Evolutionary conservation across 2,888 invertebrate species (phyloP).

Genomic region (Agonopterix subpropinquella): DNA sequence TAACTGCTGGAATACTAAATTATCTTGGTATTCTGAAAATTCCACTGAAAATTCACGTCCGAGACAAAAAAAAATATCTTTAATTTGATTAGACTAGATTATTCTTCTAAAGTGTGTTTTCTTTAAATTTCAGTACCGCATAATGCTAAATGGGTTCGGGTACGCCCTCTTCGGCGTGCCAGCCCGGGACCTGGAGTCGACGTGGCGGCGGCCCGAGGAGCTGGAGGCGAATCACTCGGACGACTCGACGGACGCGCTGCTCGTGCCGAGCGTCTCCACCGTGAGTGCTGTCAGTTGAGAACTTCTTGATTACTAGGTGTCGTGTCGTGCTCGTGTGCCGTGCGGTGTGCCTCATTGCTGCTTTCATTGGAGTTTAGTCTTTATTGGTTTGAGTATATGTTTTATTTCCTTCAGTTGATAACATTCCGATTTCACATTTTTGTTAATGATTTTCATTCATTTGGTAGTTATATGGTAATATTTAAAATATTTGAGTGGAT

Average conservation of each 20-base stretch:
- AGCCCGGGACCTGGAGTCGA: slow-evolving; percentile 81
- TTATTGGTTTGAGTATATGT: too few relatives aligned
- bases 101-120: neutral
- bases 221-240: slow-evolving; percentile 62
- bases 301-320: slow-evolving; percentile 30
- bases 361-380: slow-evolving; percentile 13
- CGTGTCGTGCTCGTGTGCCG: slow-evolving; percentile 17
- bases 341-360: slow-evolving; percentile 17
- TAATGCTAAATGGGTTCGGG: slow-evolving; percentile 89
- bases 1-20: too few relatives aligned
- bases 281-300: slow-evolving; percentile 74
- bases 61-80: too few relatives aligned
- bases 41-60: too few relatives aligned
- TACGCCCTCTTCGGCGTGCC: slow-evolving; percentile 87
- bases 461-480: too few relatives aligned
- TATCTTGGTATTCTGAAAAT: too few relatives aligned
- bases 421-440: too few relatives aligned
- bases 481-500: too few relatives aligned
- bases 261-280: slow-evolving; percentile 77
- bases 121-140: slow-evolving; percentile 79
- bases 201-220: slow-evolving; percentile 80
- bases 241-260: slow-evolving; percentile 68
- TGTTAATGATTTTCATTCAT: too few relatives aligned
- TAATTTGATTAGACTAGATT: too few relatives aligned
- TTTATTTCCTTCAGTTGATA: too few relatives aligned